Conservation (phyloP, 2,888 invertebrate genomes). For the Trypoxylon attenuatum region DNA sequence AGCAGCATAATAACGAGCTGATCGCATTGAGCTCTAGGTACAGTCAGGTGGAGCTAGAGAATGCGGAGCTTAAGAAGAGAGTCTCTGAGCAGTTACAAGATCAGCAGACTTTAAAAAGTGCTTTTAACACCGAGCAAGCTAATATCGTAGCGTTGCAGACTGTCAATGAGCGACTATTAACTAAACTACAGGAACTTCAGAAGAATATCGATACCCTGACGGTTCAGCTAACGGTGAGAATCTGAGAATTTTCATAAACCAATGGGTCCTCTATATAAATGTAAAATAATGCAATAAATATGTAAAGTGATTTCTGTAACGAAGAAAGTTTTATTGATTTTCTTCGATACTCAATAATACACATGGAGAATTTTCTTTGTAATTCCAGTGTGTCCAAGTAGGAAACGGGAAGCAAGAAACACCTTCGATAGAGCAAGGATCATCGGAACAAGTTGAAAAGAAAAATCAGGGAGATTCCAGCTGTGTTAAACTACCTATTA, state of each 20-base stretch:
- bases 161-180: slow-evolving; percentile 63
- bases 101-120: slow-evolving; percentile 60
- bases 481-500: no score
- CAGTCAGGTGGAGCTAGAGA: slow-evolving; percentile 64
- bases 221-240: slow-evolving; percentile 64
- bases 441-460: neutral
- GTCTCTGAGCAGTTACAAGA: slow-evolving; percentile 60
- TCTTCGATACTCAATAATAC: neutral
- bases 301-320: no score
- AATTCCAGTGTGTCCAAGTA: slow-evolving; percentile 24
- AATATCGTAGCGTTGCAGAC: slow-evolving; percentile 61
- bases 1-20: slow-evolving; percentile 68
- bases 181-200: slow-evolving; percentile 66
- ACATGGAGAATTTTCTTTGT: neutral
- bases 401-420: slow-evolving; percentile 20
- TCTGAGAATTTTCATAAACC: neutral
- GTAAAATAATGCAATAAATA: no score
- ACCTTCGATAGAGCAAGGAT: neutral
- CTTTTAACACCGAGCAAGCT: slow-evolving; percentile 62
- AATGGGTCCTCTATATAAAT: no score
- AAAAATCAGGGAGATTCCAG: neutral
- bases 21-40: slow-evolving; percentile 63
- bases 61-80: slow-evolving; percentile 63
- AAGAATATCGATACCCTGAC: slow-evolving; percentile 65
- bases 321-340: neutral